These are phyloP conservation scores for Cephalopachus bancanus DNA, from an alignment of 2,797 vertebrate species.

Conservation along the genomic window DNA sequence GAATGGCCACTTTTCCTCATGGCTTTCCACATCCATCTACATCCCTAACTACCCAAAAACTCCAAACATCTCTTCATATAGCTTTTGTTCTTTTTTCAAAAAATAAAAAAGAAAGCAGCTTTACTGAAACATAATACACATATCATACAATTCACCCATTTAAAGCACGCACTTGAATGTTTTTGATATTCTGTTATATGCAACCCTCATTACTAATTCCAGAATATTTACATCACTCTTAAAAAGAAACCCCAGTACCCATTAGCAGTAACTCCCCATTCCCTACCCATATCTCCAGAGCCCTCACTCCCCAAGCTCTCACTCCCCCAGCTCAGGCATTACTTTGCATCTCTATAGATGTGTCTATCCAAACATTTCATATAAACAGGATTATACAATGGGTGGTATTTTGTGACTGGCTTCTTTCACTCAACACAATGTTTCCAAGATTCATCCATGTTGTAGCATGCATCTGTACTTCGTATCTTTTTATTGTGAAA, in stretches of 20 bases:
- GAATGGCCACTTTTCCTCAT: not conserved
- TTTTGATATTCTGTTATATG: not conserved
- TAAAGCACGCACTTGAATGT: not conserved
- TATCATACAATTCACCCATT: not conserved
- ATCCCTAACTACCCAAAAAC: not conserved
- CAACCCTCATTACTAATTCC: not conserved
- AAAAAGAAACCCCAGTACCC: not conserved
- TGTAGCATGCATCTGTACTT: not conserved
- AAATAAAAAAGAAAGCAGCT: not conserved
- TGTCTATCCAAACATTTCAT: not conserved
- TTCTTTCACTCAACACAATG: not conserved
- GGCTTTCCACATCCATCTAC: not conserved
- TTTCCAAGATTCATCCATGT: not conserved
- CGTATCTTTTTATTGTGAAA: not conserved
- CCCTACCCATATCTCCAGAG: not conserved
- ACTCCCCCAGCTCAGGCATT: not conserved
- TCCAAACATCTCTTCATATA: not conserved
- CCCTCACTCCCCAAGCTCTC: not conserved
- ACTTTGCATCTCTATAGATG: not conserved
- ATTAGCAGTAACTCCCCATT: not conserved
- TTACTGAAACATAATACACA: constrained; percentile 1
- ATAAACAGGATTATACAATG: not conserved
- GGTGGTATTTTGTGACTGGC: not conserved
- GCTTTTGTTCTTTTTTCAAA: not conserved
- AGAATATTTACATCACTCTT: not conserved